Evolutionary conservation across 2,113 vertebrate genomes (phyloP).

Genomic region (Trematomus loennbergii): DNA sequence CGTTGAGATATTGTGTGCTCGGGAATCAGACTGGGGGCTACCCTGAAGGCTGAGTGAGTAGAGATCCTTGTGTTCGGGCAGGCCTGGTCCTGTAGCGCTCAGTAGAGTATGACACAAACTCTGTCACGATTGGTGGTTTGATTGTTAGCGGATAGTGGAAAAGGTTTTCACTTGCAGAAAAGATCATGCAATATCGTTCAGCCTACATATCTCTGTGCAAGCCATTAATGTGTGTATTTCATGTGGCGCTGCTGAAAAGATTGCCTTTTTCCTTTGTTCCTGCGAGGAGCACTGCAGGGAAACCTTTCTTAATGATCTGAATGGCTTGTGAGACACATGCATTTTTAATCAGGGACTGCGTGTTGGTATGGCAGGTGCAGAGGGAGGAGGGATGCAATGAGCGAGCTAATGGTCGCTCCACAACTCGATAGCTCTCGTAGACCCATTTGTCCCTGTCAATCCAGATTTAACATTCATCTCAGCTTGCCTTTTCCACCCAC

Average conservation of each 20-base stretch:
- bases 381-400: slow-evolving; percentile 45
- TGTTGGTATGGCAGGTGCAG: slow-evolving; percentile 57
- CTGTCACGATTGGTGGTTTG: not conserved
- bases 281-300: slow-evolving; percentile 31
- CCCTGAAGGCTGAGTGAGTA: slow-evolving; percentile 21
- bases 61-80: slow-evolving; percentile 26
- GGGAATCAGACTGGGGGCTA: slow-evolving; percentile 28
- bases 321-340: slow-evolving; percentile 50
- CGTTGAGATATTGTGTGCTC: slow-evolving; percentile 34
- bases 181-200: not conserved
- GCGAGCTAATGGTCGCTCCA: slow-evolving; percentile 50
- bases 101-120: slow-evolving; percentile 11
- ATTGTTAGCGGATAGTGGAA: slow-evolving; percentile 9
- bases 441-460: slow-evolving; percentile 36
- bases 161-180: not conserved
- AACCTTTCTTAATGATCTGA: slow-evolving; percentile 58
- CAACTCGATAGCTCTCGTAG: slow-evolving; percentile 37
- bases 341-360: slow-evolving; percentile 66
- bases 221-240: not conserved
- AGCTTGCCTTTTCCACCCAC: slow-evolving; percentile 13
- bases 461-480: slow-evolving; percentile 46
- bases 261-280: slow-evolving; percentile 3
- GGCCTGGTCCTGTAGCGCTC: slow-evolving; percentile 24
- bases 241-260: slow-evolving; percentile 20
- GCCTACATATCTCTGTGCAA: not conserved